Evolutionary conservation across 2,113 vertebrate genomes (phyloP).

Genomic region (Ammospiza nelsoni): DNA sequence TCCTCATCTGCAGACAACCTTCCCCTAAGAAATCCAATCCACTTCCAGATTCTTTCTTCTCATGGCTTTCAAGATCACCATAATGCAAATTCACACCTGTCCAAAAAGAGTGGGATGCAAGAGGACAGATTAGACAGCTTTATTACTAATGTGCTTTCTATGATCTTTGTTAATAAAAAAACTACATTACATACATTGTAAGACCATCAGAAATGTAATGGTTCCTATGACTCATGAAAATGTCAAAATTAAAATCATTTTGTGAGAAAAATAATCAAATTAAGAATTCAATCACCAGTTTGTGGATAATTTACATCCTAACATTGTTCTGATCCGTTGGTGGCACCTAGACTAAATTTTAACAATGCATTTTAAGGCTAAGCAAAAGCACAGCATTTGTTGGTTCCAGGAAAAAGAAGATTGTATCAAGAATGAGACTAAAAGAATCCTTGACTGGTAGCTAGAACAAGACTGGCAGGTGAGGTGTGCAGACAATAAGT

Average conservation of each 20-base stretch:
- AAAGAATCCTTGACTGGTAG: not conserved
- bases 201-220: not conserved
- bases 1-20: not conserved
- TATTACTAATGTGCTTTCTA: not conserved
- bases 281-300: accelerated
- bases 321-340: not conserved
- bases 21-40: not conserved
- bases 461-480: not conserved
- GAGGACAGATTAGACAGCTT: not conserved
- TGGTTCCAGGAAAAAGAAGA: not conserved
- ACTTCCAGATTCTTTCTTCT: not conserved
- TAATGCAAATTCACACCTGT: not conserved
- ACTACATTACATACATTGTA: not conserved
- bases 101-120: not conserved
- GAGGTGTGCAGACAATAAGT: not conserved
- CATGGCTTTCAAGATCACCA: not conserved
- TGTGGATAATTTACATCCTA: not conserved
- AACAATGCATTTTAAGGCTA: not conserved
- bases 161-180: not conserved
- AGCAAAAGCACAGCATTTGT: not conserved
- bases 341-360: not conserved
- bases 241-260: not conserved
- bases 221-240: not conserved
- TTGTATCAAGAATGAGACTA: not conserved
- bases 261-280: not conserved